These are phyloP conservation scores for Elaphurus davidianus DNA, from an alignment of 2,113 vertebrate genomes.

Conservation along the genomic window DNA sequence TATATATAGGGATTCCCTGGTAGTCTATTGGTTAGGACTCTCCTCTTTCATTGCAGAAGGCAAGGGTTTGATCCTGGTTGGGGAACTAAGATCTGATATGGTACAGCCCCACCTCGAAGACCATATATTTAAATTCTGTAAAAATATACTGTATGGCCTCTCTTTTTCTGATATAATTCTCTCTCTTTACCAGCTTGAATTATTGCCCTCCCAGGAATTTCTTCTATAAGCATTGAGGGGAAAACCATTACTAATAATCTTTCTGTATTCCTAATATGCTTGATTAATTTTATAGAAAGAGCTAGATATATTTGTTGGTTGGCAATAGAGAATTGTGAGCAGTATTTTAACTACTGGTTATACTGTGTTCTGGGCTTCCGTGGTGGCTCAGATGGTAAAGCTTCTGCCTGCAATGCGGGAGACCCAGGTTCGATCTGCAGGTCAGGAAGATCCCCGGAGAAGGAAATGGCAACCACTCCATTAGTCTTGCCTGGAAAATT, in stretches of 20 bases:
- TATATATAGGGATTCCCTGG: neutral
- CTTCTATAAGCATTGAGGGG: neutral
- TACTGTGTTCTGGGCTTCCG: neutral
- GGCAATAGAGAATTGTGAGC: neutral
- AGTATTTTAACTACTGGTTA: neutral
- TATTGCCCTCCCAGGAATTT: neutral
- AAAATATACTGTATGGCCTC: neutral
- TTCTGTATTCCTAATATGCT: neutral
- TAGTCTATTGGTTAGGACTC: neutral
- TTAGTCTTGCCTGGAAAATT: neutral
- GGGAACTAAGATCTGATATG: neutral
- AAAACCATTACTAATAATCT: neutral
- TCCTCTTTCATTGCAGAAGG: neutral
- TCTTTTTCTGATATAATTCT: neutral
- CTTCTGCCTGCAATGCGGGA: neutral
- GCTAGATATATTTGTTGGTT: neutral
- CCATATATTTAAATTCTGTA: neutral
- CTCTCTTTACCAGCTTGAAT: neutral
- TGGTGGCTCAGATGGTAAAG: neutral
- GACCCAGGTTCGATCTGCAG: rapidly evolving
- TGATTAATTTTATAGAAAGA: neutral
- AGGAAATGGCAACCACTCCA: neutral
- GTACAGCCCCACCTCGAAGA: neutral
- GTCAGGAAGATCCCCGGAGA: neutral
- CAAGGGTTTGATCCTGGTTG: neutral